These are phyloP conservation scores for Luperina testacea DNA, from an alignment of 2,888 invertebrate genomes.

Conservation along the genomic window DNA sequence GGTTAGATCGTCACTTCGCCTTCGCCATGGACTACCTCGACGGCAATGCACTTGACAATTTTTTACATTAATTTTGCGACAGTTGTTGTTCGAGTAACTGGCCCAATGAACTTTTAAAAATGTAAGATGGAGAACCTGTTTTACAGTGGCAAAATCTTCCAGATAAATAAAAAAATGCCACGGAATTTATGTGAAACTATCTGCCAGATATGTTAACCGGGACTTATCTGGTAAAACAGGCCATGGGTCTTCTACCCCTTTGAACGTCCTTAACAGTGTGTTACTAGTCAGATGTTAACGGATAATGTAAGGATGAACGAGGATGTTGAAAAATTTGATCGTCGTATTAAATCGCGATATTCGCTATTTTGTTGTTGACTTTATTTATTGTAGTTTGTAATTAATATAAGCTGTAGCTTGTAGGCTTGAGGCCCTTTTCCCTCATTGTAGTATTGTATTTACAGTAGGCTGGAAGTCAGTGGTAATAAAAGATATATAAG, in stretches of 20 bases:
- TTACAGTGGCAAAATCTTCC: conserved; percentile 5
- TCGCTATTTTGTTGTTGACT: conserved; percentile 62
- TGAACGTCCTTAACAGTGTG: conserved; percentile 41
- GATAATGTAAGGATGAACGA: conserved; percentile 62
- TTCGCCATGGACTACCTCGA: no score
- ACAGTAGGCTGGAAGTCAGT: neutral
- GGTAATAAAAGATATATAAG: neutral
- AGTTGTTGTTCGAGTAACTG: neutral
- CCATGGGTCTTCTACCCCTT: conserved; percentile 7
- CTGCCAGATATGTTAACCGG: neutral
- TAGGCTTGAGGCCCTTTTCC: conserved; percentile 42
- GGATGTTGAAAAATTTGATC: conserved; percentile 66
- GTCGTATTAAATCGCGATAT: conserved; percentile 60
- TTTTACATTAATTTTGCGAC: neutral
- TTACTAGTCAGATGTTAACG: conserved; percentile 69
- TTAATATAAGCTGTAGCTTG: conserved; percentile 52
- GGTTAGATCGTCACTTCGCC: no score
- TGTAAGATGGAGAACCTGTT: neutral
- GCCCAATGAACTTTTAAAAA: neutral
- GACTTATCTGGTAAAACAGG: neutral
- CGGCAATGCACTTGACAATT: neutral
- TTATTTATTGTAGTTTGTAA: conserved; percentile 66
- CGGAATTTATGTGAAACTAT: neutral
- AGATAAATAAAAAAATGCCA: neutral
- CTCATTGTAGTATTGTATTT: conserved; percentile 37